Conservation (phyloP, 2,888 invertebrate genomes). For the Leptinotarsa tumamoca region DNA sequence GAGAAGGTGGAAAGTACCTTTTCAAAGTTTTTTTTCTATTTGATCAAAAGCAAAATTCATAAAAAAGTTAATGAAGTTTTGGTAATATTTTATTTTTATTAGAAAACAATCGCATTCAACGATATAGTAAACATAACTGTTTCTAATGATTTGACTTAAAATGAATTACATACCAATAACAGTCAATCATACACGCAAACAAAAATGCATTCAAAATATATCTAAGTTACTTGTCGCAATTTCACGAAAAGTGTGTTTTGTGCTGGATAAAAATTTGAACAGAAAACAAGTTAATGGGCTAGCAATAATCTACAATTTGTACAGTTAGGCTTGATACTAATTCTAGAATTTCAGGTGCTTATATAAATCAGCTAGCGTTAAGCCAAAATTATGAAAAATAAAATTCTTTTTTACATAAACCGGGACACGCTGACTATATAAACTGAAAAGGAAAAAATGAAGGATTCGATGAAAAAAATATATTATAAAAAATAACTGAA, state of each 20-base stretch:
- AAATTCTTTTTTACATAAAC: constrained; percentile 4
- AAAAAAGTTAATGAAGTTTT: constrained; percentile 32
- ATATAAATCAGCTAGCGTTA: neutral
- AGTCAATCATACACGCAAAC: constrained; percentile 53
- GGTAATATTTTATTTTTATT: constrained; percentile 49
- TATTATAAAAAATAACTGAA: constrained; percentile 44
- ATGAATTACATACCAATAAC: constrained; percentile 47
- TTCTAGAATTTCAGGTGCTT: constrained; percentile 20
- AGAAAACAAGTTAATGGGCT: constrained; percentile 42
- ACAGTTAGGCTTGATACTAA: constrained; percentile 24
- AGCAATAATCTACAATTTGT: constrained; percentile 25
- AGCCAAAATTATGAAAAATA: constrained; percentile 22
- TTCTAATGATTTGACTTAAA: constrained; percentile 44
- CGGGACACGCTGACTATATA: constrained; percentile 51
- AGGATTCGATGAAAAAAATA: constrained; percentile 44
- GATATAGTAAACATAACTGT: constrained; percentile 47
- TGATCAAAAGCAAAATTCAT: neutral
- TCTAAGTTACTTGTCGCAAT: constrained; percentile 34
- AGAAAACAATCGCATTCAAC: constrained; percentile 49
- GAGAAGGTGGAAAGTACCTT: no score
- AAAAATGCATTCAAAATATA: constrained; percentile 47
- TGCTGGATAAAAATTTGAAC: constrained; percentile 41
- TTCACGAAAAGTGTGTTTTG: constrained; percentile 47
- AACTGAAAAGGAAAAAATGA: constrained; percentile 43
- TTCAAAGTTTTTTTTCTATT: no score